These are phyloP conservation scores for Tympanuchus pallidicinctus DNA, from an alignment of 2,113 vertebrate genomes.

Conservation along the genomic window DNA sequence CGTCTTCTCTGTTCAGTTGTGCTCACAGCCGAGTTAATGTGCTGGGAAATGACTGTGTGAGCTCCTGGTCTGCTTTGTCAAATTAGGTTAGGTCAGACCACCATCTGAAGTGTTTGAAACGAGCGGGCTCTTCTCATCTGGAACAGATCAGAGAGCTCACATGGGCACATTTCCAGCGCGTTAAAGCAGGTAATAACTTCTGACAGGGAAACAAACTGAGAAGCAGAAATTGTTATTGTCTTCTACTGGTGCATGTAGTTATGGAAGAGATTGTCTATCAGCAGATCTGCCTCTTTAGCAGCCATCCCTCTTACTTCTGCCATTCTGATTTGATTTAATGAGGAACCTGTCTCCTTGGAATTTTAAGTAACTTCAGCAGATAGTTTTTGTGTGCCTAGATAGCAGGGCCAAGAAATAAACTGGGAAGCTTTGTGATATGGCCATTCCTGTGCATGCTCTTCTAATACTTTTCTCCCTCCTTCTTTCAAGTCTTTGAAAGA, in stretches of 20 bases:
- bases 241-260: neutral
- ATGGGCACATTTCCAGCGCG: neutral
- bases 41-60: neutral
- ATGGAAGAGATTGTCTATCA: neutral
- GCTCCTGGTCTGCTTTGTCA: neutral
- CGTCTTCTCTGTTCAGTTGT: neutral
- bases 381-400: neutral
- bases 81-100: neutral
- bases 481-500: neutral
- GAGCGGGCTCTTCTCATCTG: neutral
- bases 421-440: neutral
- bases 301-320: neutral
- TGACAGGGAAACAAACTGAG: neutral
- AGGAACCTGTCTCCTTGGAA: fast-evolving
- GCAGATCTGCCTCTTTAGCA: neutral
- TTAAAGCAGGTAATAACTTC: neutral
- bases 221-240: neutral
- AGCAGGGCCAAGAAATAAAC: neutral
- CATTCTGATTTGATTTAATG: neutral
- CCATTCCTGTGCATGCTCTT: neutral
- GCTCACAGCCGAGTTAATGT: neutral
- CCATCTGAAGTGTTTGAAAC: neutral
- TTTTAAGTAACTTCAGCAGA: neutral
- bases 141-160: neutral
- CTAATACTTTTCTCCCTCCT: neutral